Percentiles rank a stretch among this genome's conserved stretches.
Conservation (phyloP, 2,113 vertebrate genomes). For the Nycticryphes semicollaris region DNA sequence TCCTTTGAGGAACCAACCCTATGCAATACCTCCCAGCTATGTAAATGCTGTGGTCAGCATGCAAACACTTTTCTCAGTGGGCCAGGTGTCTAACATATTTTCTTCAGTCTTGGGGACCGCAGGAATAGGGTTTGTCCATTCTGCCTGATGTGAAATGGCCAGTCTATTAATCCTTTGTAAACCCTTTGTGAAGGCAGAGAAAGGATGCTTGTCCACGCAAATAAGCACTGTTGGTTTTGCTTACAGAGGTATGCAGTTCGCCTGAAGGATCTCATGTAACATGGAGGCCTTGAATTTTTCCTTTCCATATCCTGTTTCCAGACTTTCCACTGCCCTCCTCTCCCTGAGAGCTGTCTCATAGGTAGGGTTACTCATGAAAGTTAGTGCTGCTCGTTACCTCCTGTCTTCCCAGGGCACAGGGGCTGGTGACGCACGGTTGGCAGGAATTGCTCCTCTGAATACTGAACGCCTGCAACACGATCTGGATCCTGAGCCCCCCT, state of each 20-base stretch:
- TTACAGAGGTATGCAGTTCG: neutral
- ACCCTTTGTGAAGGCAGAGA: neutral
- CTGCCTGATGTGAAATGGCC: neutral
- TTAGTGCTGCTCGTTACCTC: neutral
- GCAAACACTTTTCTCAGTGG: neutral
- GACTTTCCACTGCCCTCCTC: neutral
- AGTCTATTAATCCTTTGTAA: neutral
- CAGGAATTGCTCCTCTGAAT: neutral
- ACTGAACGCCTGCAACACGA: neutral
- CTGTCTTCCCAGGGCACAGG: neutral
- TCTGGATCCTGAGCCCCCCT: neutral
- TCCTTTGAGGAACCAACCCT: neutral
- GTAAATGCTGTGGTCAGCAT: neutral
- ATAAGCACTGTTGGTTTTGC: neutral
- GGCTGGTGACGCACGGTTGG: neutral
- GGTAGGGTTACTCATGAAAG: constrained; percentile 19
- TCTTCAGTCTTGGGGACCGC: neutral
- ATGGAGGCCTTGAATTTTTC: neutral
- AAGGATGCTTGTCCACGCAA: neutral
- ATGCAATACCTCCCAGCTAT: neutral
- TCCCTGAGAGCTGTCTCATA: neutral
- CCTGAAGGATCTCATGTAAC: neutral
- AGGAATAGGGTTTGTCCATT: neutral
- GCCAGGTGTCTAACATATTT: neutral
- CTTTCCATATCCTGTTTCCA: constrained; percentile 38